These are phyloP conservation scores for Diarsia dahlii DNA, from an alignment of 2,888 invertebrate genomes.

Conservation along the genomic window DNA sequence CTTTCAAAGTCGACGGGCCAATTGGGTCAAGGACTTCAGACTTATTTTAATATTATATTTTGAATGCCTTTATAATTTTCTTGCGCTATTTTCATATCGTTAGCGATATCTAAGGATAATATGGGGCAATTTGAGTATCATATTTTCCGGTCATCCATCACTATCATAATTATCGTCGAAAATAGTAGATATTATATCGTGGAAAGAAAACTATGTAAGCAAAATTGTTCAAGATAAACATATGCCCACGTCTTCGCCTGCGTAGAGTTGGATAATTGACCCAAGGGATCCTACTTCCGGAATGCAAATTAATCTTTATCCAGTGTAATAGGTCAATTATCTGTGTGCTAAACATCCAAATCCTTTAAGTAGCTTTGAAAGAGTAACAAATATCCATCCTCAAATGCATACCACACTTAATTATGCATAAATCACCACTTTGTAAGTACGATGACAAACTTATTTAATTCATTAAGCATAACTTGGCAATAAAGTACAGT, in stretches of 20 bases:
- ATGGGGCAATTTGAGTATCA: constrained; percentile 35
- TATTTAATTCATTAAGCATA: not conserved
- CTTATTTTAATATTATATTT: not conserved
- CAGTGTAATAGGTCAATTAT: no score
- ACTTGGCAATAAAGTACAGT: not conserved
- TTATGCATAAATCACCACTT: no score
- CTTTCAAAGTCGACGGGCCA: not conserved
- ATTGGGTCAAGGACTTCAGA: not conserved
- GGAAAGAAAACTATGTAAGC: not conserved
- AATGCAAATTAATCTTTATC: no score
- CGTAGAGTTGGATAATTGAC: no score
- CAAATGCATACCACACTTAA: no score
- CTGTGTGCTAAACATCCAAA: no score
- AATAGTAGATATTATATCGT: not conserved
- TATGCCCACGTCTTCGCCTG: no score
- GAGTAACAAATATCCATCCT: no score
- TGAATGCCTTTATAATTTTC: constrained; percentile 5
- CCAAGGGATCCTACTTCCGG: no score
- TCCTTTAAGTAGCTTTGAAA: no score
- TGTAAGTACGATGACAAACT: not conserved
- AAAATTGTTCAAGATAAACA: no score
- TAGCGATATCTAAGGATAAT: constrained; percentile 31
- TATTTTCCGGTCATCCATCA: constrained; percentile 43
- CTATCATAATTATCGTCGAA: not conserved
- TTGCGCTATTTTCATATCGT: constrained; percentile 10